Evolutionary conservation across 2,888 invertebrate genomes (phyloP).

Genomic region (Drosophila mimetica): DNA sequence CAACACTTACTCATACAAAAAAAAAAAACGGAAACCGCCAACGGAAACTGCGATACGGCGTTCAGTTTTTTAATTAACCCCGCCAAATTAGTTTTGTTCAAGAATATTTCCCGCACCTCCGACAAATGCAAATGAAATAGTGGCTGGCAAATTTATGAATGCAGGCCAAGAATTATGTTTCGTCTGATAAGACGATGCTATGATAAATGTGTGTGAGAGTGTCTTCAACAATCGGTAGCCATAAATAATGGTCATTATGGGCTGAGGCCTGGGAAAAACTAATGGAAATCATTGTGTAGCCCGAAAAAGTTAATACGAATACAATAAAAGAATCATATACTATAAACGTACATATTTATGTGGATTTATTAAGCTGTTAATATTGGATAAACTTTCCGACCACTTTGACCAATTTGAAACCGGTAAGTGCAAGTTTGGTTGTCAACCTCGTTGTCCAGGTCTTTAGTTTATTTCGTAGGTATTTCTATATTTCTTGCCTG

Average conservation of each 20-base stretch:
- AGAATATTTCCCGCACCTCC: slow-evolving; percentile 69
- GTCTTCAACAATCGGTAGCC: slow-evolving; percentile 71
- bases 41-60: slow-evolving; percentile 59
- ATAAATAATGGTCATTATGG: slow-evolving; percentile 76
- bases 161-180: slow-evolving; percentile 71
- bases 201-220: slow-evolving; percentile 76
- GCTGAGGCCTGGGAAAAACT: slow-evolving; percentile 78
- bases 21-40: slow-evolving; percentile 50
- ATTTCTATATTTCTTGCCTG: slow-evolving; percentile 23
- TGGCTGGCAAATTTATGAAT: slow-evolving; percentile 67
- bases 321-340: slow-evolving; percentile 43
- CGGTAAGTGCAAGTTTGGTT: slow-evolving; percentile 73
- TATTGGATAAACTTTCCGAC: slow-evolving; percentile 77
- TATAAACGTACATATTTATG: slow-evolving; percentile 53
- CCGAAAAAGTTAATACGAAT: slow-evolving; percentile 24
- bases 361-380: slow-evolving; percentile 75
- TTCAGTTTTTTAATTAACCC: slow-evolving; percentile 73
- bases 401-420: slow-evolving; percentile 51
- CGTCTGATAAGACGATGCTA: slow-evolving; percentile 74
- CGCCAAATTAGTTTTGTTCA: slow-evolving; percentile 52
- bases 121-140: slow-evolving; percentile 61
- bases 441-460: slow-evolving; percentile 67
- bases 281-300: slow-evolving; percentile 56
- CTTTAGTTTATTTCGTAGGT: slow-evolving; percentile 59
- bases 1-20: not conserved